Conservation (phyloP, 2,888 invertebrate genomes). For the Pseudanteris insignis region DNA sequence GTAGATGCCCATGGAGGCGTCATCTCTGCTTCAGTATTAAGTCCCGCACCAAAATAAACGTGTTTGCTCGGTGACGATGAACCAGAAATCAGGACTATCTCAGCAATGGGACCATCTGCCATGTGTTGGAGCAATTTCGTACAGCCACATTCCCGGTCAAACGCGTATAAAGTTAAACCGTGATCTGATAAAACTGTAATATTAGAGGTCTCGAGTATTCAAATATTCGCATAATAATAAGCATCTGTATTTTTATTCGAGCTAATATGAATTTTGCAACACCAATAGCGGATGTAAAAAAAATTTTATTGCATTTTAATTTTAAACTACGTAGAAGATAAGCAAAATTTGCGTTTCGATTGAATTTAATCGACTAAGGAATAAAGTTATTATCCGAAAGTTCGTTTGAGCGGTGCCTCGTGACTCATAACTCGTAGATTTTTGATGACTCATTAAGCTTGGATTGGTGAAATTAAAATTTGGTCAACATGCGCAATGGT, state of each 20-base stretch:
- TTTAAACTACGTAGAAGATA: no score
- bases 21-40: constrained; percentile 18
- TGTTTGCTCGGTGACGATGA: constrained; percentile 49
- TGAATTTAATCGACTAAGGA: no score
- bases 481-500: no score
- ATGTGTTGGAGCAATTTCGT: constrained; percentile 42
- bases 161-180: constrained; percentile 59
- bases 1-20: constrained; percentile 37
- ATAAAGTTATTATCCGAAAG: no score
- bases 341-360: no score
- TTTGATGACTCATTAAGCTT: no score
- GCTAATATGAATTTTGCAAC: constrained; percentile 1
- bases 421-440: no score
- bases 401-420: no score
- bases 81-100: constrained; percentile 62
- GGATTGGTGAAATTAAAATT: no score
- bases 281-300: background rate
- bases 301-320: background rate
- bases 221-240: constrained; percentile 1
- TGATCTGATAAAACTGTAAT: constrained; percentile 39
- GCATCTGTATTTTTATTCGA: constrained; percentile 1
- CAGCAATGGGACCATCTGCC: constrained; percentile 53
- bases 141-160: constrained; percentile 47
- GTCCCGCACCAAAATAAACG: constrained; percentile 44
- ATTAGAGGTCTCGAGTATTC: constrained; percentile 1